A percentile compares a stretch with the other conserved stretches of the same genome.
Conservation (phyloP, 2,113 vertebrate genomes). For the Pimephales promelas region DNA sequence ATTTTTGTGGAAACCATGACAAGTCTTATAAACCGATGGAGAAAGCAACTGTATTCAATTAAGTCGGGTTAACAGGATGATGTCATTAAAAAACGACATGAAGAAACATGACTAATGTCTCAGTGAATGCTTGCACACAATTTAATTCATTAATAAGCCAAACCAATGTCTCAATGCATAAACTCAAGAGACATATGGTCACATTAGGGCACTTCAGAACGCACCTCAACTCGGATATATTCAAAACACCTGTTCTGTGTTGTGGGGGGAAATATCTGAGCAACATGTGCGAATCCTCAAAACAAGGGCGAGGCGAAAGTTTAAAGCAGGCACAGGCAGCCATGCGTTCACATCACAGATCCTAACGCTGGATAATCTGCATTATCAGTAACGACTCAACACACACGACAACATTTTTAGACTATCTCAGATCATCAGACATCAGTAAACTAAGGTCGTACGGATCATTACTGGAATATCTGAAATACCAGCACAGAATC, state of each 20-base stretch:
- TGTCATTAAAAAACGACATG: neutral
- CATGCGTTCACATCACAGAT: neutral
- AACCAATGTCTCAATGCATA: constrained; percentile 6
- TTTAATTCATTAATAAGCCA: neutral
- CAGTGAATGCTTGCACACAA: constrained; percentile 6
- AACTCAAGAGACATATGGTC: neutral
- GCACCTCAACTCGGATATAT: constrained; percentile 10
- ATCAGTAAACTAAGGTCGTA: constrained; percentile 15
- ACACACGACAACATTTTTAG: neutral
- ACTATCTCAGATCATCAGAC: neutral
- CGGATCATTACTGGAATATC: constrained; percentile 50
- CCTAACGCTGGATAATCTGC: neutral
- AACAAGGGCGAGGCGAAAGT: neutral
- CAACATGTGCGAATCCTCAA: constrained; percentile 12
- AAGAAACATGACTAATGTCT: constrained; percentile 15
- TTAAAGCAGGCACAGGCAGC: neutral
- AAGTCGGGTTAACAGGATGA: neutral
- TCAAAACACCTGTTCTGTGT: constrained; percentile 57
- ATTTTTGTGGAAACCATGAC: neutral
- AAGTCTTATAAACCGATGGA: neutral
- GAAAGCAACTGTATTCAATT: constrained; percentile 11
- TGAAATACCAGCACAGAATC: constrained; percentile 49
- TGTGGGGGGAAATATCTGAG: constrained; percentile 20
- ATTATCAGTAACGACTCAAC: neutral
- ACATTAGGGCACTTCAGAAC: constrained; percentile 46